Base-by-base conservation (phyloP, 2,888 invertebrate genomes). In the Panzeria rudis region DNA sequence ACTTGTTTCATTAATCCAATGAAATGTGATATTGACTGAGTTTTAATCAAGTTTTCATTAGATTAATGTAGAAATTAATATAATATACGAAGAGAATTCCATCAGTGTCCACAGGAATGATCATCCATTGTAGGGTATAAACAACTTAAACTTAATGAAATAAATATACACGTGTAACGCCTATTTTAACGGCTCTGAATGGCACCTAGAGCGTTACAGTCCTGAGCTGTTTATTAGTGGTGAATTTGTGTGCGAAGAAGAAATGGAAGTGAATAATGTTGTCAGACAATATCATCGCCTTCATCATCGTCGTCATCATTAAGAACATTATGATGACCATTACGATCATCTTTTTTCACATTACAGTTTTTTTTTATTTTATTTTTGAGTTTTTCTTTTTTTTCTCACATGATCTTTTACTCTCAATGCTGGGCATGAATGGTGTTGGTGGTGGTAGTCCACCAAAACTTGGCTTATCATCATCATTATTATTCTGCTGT, bases 101-200 rank as follows among this genome's bases (percentile, higher is more conserved):
- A n/a, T n/a, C n/a, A n/a, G n/a, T n/a, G n/a, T n/a, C n/a, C n/a
- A n/a, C n/a, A n/a, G n/a, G n/a, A n/a, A n/a, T n/a, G n/a, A n/a
- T n/a, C 13, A 50, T 59, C 25, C 5, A 41, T 3, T 77, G 64
- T 83, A 83, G 76, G n/a, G 82, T 59, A 23, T 54, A 17, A 41
- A 50, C 35, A 71, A 56, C 62, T 62, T 23, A 54, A 84, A 62
- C 50, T 52, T 23, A 72, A 68, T 50, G 35, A 69, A 54, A 56
- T 56, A 82, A 81, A 54, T 25, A 77, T 82, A 85, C 85, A 85
- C 52, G 44, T 82, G 85, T 81, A 82, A 82, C 85, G 85, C 81
- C 85, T 82, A 81, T 82, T 82, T 85, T 85, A 85, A 85, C 81
- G 81, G 81, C 85, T 85, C 69, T 64, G 62, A 35, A 8, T 75